Conservation (phyloP, 1,140 invertebrate genomes). For the Drosophila aff. region DNA sequence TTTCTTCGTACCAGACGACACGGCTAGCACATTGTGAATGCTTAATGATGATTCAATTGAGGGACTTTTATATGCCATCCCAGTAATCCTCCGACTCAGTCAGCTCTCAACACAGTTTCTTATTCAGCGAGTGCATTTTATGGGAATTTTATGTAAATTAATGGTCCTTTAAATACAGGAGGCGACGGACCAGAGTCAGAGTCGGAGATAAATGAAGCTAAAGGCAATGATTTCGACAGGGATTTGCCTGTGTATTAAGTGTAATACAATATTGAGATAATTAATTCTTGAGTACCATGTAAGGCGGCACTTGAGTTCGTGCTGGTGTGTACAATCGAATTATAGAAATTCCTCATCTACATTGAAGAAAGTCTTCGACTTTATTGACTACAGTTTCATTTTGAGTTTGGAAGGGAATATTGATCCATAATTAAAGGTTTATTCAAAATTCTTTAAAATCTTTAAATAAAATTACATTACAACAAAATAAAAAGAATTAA, state of each 20-base stretch:
- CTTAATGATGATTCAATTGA: slow-evolving; percentile 64
- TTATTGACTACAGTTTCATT: not conserved
- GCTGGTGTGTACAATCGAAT: slow-evolving; percentile 25
- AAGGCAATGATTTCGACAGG: slow-evolving; percentile 7
- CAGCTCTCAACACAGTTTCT: slow-evolving; percentile 31
- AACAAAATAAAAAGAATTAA: too few relatives aligned
- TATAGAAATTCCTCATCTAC: slow-evolving; percentile 12
- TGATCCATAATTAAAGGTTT: too few relatives aligned
- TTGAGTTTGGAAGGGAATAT: not conserved
- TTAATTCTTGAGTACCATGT: slow-evolving; percentile 46
- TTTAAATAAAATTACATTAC: too few relatives aligned
- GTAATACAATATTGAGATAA: slow-evolving; percentile 47
- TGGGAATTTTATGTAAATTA: slow-evolving; percentile 63
- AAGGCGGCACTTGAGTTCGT: slow-evolving; percentile 39
- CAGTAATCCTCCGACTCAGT: slow-evolving; percentile 33
- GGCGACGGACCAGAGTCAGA: not conserved
- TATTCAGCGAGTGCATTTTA: slow-evolving; percentile 26
- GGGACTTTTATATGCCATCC: slow-evolving; percentile 13
- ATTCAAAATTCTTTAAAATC: too few relatives aligned
- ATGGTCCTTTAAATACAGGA: slow-evolving; percentile 50
- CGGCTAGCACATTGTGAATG: slow-evolving; percentile 24
- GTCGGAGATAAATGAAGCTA: slow-evolving; percentile 17
- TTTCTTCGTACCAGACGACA: slow-evolving; percentile 1
- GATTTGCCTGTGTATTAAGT: slow-evolving; percentile 39
- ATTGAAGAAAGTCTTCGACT: slow-evolving; percentile 8